A percentile compares a stretch with the other conserved stretches of the same genome.
These are phyloP conservation scores for Drosophila simulans DNA, from an alignment of 1,140 invertebrate species.

Conservation along the genomic window DNA sequence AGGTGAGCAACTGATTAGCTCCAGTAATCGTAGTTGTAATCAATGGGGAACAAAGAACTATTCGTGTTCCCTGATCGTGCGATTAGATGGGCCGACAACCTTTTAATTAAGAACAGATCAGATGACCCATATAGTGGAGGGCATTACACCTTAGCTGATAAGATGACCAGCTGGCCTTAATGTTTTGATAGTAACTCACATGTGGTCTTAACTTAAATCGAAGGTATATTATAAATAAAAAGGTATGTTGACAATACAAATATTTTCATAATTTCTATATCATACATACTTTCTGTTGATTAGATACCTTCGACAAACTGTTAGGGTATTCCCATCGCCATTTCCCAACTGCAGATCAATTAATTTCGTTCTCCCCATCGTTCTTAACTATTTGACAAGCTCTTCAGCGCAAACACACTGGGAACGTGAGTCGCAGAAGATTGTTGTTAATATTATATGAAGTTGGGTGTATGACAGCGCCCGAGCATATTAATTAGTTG, in stretches of 20 bases:
- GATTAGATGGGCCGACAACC: slow-evolving; percentile 33
- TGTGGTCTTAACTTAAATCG: too few species aligned
- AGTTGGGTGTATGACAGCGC: slow-evolving; percentile 33
- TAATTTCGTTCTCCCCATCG: slow-evolving; percentile 33
- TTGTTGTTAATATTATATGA: slow-evolving; percentile 46
- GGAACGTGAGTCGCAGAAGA: slow-evolving; percentile 49
- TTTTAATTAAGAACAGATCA: slow-evolving; percentile 38
- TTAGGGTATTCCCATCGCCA: slow-evolving; percentile 31
- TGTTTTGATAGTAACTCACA: slow-evolving; percentile 1
- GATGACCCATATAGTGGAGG: slow-evolving; percentile 38
- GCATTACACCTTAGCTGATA: slow-evolving; percentile 20
- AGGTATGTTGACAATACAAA: neutral
- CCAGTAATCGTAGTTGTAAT: neutral
- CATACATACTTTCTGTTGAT: too few species aligned
- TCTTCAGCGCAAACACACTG: slow-evolving; percentile 46
- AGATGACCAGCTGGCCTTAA: slow-evolving; percentile 12
- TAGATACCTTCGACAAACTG: slow-evolving; percentile 12
- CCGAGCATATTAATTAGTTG: slow-evolving; percentile 54
- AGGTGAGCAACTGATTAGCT: neutral
- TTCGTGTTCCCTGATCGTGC: slow-evolving; percentile 3
- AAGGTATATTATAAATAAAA: neutral
- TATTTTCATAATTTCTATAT: too few species aligned
- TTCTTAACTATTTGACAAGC: slow-evolving; percentile 65
- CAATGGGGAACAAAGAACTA: slow-evolving; percentile 1
- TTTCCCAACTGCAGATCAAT: slow-evolving; percentile 22